A percentile compares a stretch with the other conserved stretches of the same genome.
Conservation (phyloP, 2,888 invertebrate genomes). For the Athrips mouffetella region DNA sequence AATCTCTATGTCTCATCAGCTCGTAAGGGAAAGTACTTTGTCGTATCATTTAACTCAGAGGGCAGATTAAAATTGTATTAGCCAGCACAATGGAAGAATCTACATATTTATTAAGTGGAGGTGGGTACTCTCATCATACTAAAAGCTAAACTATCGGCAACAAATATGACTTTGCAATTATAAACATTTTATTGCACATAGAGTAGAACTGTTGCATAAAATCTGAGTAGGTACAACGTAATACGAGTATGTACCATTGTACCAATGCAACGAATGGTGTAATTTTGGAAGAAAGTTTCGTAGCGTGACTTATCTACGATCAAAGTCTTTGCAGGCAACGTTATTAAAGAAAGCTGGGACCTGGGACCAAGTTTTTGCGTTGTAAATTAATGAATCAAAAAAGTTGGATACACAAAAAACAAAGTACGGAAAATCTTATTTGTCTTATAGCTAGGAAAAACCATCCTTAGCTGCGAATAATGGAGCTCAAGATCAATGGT, state of each 20-base stretch:
- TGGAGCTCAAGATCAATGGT: not conserved
- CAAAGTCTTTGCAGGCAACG: not conserved
- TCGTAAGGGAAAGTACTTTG: constrained; percentile 1
- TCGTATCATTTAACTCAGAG: constrained; percentile 2
- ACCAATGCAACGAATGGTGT: not conserved
- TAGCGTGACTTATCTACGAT: constrained; percentile 5
- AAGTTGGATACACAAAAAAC: too few relatives aligned
- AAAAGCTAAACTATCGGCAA: not conserved
- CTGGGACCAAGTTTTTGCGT: not conserved
- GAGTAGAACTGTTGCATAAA: not conserved
- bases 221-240: not conserved
- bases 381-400: not conserved
- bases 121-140: not conserved
- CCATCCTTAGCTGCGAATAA: not conserved
- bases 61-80: constrained; percentile 10
- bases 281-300: constrained; percentile 1
- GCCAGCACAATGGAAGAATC: constrained; percentile 10
- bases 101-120: constrained; percentile 12
- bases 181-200: not conserved
- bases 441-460: too few relatives aligned
- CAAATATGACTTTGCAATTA: constrained; percentile 1
- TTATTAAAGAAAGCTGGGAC: not conserved
- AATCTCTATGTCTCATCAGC: not conserved
- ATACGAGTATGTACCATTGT: not conserved
- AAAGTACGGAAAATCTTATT: too few relatives aligned